A percentile compares a stretch with the other conserved stretches of the same genome.
Conservation (phyloP, 30 jellyfish, hydroid and myxozoan genomes). For the Chrysaora quinquecirrha region DNA sequence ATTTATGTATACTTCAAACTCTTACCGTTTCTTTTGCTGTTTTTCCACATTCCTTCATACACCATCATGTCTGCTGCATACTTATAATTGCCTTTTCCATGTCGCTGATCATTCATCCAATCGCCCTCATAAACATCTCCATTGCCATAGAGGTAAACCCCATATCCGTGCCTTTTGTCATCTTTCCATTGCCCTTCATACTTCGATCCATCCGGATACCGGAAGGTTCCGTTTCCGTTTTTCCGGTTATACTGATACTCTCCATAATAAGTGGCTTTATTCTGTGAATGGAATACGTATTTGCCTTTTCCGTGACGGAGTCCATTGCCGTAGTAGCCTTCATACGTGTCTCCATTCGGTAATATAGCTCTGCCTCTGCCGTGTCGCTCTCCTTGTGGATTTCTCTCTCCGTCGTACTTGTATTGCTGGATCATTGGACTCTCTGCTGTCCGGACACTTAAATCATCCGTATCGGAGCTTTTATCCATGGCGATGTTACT, state of each 20-base stretch:
- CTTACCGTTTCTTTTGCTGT: constrained; percentile 88
- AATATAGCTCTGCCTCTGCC: constrained; percentile 85
- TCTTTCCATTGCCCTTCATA: constrained; percentile 94
- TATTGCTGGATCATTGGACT: constrained; percentile 52
- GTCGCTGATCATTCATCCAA: constrained; percentile 85
- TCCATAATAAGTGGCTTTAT: constrained; percentile 78
- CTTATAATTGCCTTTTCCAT: constrained; percentile 78
- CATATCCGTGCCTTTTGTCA: constrained; percentile 90
- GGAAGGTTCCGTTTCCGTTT: constrained; percentile 81
- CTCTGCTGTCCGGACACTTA: constrained; percentile 28
- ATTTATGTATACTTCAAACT: background rate
- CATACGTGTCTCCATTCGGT: constrained; percentile 89
- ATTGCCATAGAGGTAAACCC: constrained; percentile 74
- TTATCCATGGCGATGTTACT: constrained; percentile 23
- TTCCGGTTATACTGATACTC: constrained; percentile 75
- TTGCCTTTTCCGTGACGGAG: constrained; percentile 89
- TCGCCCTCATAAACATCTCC: constrained; percentile 89
- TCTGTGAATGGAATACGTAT: constrained; percentile 65
- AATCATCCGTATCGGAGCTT: constrained; percentile 45
- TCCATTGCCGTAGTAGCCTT: constrained; percentile 79
- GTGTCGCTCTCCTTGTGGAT: constrained; percentile 87
- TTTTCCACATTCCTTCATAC: constrained; percentile 85
- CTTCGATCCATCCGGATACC: constrained; percentile 82
- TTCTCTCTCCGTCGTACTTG: constrained; percentile 79
- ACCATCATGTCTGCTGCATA: constrained; percentile 83